Base-by-base conservation (phyloP, 2,888 invertebrate species). In the Eupithecia tripunctaria region DNA sequence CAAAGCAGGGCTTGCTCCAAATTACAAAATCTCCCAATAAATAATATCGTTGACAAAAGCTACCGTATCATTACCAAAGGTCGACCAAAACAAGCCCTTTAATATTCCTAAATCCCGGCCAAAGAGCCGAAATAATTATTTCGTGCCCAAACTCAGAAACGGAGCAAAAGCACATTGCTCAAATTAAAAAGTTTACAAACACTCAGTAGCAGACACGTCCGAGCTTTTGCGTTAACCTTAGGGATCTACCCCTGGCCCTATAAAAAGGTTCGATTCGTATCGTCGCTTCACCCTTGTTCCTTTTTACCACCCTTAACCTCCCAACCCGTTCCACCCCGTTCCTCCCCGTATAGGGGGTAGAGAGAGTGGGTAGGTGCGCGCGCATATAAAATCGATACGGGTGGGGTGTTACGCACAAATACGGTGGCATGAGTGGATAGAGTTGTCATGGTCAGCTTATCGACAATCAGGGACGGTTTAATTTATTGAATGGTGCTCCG, bases 371-470 rank as follows among this genome's bases (percentile, higher is more conserved):
- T 83, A 77, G 74, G 84, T 93, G 94, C 94, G 94, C 94, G 94
- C 94, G 93, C 94, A 93, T 78, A 87, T 84, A 92, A 93, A 93
- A 94, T 94, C 94, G 91, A 94, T 94, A 94, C 90, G 88, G 85
- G 86, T 80, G 83, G 87, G 77, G 80, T 86, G 92, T 87, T 91
- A 93, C 93, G 93, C 93, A 92, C 93, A 91, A 92, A 93, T 91
- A 90, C 85, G 85, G 85, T 82, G 85, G 85, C 82, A 76, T 73
- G 80, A 74, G 81, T 80, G 84, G 84, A 85, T 86, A 89, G 93
- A 86, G 91, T 87, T 91, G 92, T 91, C 91, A 90, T 79, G 89
- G 90, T 86, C 89, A 87, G 80, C 80, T 81, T 90, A 89, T 89
- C 91, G 85, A 85, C 85, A 82, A 82, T 82, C 82, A 79, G 79